These are phyloP conservation scores for Caranx melampygus DNA, from an alignment of 2,113 vertebrate genomes.

Conservation along the genomic window DNA sequence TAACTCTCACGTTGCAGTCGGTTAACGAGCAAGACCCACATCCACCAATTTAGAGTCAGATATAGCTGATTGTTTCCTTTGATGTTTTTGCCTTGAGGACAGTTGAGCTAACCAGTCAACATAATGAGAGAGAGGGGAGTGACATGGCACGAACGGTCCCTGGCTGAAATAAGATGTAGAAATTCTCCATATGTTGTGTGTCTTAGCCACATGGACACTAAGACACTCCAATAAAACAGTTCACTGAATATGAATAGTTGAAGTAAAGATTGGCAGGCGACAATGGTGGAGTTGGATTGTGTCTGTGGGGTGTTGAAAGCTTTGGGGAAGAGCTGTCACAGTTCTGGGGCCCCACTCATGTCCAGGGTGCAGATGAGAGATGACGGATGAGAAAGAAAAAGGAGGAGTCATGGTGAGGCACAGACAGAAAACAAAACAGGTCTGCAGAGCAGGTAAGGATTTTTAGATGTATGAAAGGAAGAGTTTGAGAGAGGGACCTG, in stretches of 20 bases:
- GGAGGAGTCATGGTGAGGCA: neutral
- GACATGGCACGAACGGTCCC: too few species aligned
- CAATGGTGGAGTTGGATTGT: neutral
- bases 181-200: neutral
- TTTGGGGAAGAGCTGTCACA: neutral
- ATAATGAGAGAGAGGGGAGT: too few species aligned
- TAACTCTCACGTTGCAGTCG: too few species aligned
- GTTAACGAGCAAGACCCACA: too few species aligned
- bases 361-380: neutral
- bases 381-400: neutral
- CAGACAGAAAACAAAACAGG: slow-evolving; percentile 4
- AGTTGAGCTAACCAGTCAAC: too few species aligned
- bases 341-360: neutral
- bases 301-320: neutral
- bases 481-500: slow-evolving; percentile 1
- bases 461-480: neutral
- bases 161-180: neutral
- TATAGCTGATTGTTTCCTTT: too few species aligned
- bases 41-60: too few species aligned
- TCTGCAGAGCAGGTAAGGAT: neutral
- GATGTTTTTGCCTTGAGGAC: too few species aligned
- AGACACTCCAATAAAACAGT: neutral
- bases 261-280: neutral
- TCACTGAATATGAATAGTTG: neutral
- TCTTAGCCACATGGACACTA: neutral